Evolutionary conservation across 2,113 vertebrate genomes (phyloP).

Genomic region (Catagonus wagneri): DNA sequence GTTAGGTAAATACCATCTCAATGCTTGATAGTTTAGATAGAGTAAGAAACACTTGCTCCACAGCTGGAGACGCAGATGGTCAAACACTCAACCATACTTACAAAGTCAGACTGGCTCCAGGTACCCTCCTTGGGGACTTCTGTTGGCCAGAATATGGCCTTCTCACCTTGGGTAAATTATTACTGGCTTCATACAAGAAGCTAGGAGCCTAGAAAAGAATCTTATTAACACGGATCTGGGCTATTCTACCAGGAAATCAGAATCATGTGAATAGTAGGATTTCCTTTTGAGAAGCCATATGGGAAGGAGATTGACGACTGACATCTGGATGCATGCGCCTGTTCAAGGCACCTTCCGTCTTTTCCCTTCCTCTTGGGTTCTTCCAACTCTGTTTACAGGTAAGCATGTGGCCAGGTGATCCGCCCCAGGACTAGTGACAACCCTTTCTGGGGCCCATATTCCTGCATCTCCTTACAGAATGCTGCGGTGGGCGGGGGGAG

Average conservation of each 20-base stretch:
- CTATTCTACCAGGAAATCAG: constrained; percentile 19
- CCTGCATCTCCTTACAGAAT: not conserved
- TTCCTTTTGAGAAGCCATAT: constrained; percentile 30
- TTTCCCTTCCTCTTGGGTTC: not conserved
- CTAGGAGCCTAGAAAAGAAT: not conserved
- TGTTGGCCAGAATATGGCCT: not conserved
- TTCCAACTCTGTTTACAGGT: not conserved
- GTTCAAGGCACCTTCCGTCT: not conserved
- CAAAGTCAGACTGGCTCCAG: not conserved
- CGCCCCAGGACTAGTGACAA: not conserved
- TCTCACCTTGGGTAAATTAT: not conserved
- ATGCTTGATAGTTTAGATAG: not conserved
- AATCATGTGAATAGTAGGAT: not conserved
- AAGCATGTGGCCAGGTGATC: not conserved
- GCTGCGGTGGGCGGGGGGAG: not conserved
- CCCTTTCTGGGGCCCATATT: not conserved
- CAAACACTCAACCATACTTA: not conserved
- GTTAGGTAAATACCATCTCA: not conserved
- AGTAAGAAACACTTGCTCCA: not conserved
- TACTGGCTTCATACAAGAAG: not conserved
- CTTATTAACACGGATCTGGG: constrained; percentile 40
- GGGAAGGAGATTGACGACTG: not conserved
- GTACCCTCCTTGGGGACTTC: not conserved
- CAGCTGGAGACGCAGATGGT: not conserved
- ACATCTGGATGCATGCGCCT: not conserved